phyloP scores from a whole-genome alignment of 2,797 vertebrate species.

The Spondyliosoma cantharus region DNA sequence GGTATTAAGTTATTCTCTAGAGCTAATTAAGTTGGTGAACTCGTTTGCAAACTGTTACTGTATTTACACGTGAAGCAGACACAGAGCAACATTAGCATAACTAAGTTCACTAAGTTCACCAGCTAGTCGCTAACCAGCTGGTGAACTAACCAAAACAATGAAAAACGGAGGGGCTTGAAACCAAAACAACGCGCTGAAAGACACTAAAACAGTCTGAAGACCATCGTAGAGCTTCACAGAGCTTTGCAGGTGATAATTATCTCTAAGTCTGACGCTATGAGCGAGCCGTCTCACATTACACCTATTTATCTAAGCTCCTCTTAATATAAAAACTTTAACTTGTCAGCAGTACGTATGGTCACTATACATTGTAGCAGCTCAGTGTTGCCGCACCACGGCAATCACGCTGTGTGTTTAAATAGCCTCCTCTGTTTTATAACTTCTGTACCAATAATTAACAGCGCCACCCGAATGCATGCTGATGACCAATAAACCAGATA shows the following conservation, averaged over 20 bases:
- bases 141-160: background rate
- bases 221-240: background rate
- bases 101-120: too few relatives aligned
- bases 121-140: background rate
- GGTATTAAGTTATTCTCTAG: too few relatives aligned
- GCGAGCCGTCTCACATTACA: background rate
- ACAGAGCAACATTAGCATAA: too few relatives aligned
- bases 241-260: background rate
- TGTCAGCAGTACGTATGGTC: background rate
- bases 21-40: too few relatives aligned
- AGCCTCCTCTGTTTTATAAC: slow-evolving; percentile 19
- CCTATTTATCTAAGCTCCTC: background rate
- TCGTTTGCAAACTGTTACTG: too few relatives aligned
- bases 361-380: background rate
- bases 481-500: slow-evolving; percentile 41
- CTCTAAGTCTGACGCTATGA: too few relatives aligned
- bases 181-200: background rate
- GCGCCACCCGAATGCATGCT: background rate
- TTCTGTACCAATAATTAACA: slow-evolving; percentile 23
- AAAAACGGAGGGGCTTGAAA: background rate
- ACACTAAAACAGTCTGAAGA: background rate
- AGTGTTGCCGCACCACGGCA: background rate
- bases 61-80: too few relatives aligned
- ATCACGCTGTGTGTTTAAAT: background rate
- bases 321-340: background rate